phyloP scores from a whole-genome alignment of 2,888 invertebrate species.

The Microctonus hyperodae region DNA sequence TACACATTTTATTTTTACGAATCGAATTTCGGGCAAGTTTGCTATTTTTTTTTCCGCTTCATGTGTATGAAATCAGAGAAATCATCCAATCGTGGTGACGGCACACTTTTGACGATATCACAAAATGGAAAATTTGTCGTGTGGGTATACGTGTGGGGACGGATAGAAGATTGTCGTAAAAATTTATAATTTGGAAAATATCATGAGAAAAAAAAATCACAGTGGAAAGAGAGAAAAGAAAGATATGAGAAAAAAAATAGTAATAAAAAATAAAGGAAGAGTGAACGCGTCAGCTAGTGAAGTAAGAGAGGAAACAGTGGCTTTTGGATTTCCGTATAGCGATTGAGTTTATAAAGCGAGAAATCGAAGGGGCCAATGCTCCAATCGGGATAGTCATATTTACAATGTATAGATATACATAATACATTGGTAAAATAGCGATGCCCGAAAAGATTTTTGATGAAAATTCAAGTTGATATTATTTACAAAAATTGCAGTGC shows the following conservation, averaged over 20 bases:
- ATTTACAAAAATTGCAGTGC: constrained; percentile 59
- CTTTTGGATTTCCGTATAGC: constrained; percentile 50
- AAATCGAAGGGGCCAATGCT: constrained; percentile 58
- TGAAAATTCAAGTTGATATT: constrained; percentile 63
- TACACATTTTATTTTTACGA: not conserved
- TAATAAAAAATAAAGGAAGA: constrained; percentile 11
- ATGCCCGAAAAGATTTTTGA: constrained; percentile 56
- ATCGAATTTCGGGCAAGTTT: not conserved
- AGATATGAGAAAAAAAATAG: constrained; percentile 18
- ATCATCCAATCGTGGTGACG: constrained; percentile 9
- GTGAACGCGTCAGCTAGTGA: constrained; percentile 17
- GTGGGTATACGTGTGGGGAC: constrained; percentile 34
- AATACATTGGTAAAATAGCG: constrained; percentile 50
- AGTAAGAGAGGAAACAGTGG: constrained; percentile 34
- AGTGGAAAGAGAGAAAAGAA: constrained; percentile 14
- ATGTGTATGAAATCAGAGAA: constrained; percentile 20
- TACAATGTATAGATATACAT: constrained; percentile 22
- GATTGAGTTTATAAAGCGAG: constrained; percentile 63
- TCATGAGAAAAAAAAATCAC: constrained; percentile 35
- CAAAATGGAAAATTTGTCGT: constrained; percentile 39
- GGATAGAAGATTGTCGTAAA: constrained; percentile 55
- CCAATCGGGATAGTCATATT: constrained; percentile 21
- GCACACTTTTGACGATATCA: constrained; percentile 22
- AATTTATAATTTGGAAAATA: constrained; percentile 64
- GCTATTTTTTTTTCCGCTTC: constrained; percentile 9